Evolutionary conservation across 2,797 vertebrate species (phyloP).

Genomic region (Bradypodion pumilum): DNA sequence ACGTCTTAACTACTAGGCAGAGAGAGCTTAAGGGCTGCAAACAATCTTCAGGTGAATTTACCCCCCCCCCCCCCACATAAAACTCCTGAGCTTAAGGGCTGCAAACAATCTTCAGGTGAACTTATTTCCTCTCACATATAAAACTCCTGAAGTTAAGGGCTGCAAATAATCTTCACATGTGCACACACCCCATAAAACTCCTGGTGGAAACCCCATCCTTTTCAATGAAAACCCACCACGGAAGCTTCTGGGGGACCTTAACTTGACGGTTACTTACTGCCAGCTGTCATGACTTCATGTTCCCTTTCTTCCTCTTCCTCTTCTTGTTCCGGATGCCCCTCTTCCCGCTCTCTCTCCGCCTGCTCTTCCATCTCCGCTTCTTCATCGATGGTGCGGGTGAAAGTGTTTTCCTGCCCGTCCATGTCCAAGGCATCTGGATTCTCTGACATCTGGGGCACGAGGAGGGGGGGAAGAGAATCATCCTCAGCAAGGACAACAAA

Average conservation of each 20-base stretch:
- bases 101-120: too few species aligned
- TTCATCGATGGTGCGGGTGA: slow-evolving; percentile 96
- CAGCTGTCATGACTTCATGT: slow-evolving; percentile 97
- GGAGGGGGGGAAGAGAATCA: neutral
- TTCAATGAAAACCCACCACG: neutral
- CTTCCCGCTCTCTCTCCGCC: slow-evolving; percentile 90
- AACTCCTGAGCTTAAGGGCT: too few species aligned
- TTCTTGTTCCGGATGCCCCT: slow-evolving; percentile 92
- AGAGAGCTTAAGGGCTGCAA: slow-evolving; percentile 61
- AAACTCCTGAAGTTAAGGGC: too few species aligned
- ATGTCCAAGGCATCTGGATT: slow-evolving; percentile 91
- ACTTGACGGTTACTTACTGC: slow-evolving; percentile 84
- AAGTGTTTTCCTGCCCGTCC: slow-evolving; percentile 91
- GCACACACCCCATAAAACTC: neutral
- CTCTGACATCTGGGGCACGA: slow-evolving; percentile 84
- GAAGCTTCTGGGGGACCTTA: neutral
- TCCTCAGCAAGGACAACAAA: too few species aligned
- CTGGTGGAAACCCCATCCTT: neutral
- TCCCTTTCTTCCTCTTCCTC: slow-evolving; percentile 94
- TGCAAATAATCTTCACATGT: too few species aligned
- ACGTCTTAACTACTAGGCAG: slow-evolving; percentile 72
- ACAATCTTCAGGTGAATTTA: slow-evolving; percentile 43
- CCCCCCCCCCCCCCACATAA: neutral
- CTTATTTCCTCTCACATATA: too few species aligned
- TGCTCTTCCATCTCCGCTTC: slow-evolving; percentile 96